Conservation (phyloP, 2,888 invertebrate species). For the Hypsopygia costalis region DNA sequence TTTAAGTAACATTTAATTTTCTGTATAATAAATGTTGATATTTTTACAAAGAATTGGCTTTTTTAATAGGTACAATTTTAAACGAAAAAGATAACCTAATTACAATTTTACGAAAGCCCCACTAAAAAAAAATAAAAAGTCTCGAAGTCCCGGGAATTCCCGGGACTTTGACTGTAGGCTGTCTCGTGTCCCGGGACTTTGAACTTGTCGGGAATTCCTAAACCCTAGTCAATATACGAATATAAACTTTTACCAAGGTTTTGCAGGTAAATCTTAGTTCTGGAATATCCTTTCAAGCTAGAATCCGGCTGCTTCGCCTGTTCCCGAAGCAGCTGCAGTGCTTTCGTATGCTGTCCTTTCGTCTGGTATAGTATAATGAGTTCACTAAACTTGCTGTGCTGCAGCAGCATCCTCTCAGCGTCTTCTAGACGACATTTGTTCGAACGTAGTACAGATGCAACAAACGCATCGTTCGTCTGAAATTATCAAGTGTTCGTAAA, state of each 20-base stretch:
- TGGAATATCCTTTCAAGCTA: conserved; percentile 88
- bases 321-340: conserved; percentile 91
- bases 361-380: conserved; percentile 97
- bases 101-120: too few relatives aligned
- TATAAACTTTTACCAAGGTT: conserved; percentile 86
- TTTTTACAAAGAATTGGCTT: too few relatives aligned
- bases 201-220: too few relatives aligned
- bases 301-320: conserved; percentile 89
- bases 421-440: conserved; percentile 97
- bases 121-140: too few relatives aligned
- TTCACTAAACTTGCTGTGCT: conserved; percentile 94
- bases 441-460: conserved; percentile 93
- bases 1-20: too few relatives aligned
- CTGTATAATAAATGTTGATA: too few relatives aligned
- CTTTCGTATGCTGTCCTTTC: conserved; percentile 95
- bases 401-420: conserved; percentile 92
- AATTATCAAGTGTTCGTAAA: conserved; percentile 22
- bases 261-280: conserved; percentile 95
- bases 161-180: too few relatives aligned
- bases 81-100: too few relatives aligned
- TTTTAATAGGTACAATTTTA: too few relatives aligned
- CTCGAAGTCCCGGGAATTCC: too few relatives aligned
- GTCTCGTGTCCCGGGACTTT: too few relatives aligned
- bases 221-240: too few relatives aligned
- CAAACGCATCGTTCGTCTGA: conserved; percentile 96